phyloP scores from a whole-genome alignment of 2,888 invertebrate genomes.

The Elysia crispata region DNA sequence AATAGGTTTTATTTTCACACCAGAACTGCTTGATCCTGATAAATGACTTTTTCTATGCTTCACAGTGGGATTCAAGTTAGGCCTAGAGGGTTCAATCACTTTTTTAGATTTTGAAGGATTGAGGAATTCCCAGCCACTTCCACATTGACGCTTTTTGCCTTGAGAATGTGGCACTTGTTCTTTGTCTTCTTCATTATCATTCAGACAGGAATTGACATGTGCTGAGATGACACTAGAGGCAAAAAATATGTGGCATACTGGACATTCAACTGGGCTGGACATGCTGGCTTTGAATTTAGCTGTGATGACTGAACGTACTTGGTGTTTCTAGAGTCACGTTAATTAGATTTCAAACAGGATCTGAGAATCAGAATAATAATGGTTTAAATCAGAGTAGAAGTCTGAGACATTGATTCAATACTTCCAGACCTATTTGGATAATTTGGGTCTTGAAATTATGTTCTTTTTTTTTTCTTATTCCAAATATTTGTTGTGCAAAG shows the following conservation, averaged over 20 bases:
- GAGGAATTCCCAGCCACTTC: background rate
- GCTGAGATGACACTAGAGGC: constrained; percentile 51
- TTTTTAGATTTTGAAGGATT: constrained; percentile 1
- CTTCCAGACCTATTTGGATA: too few species aligned
- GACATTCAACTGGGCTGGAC: constrained; percentile 54
- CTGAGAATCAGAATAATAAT: too few species aligned
- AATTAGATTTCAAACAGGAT: too few species aligned
- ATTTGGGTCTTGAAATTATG: too few species aligned
- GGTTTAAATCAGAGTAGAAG: too few species aligned
- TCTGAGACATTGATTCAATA: too few species aligned
- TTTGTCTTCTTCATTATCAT: constrained; percentile 18
- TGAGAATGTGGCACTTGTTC: background rate
- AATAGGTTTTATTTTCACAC: too few species aligned
- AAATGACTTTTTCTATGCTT: background rate
- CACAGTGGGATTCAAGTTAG: background rate
- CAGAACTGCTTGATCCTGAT: too few species aligned
- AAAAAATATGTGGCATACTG: constrained; percentile 60
- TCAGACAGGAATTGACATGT: constrained; percentile 60
- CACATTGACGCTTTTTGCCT: constrained; percentile 21
- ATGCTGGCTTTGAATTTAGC: background rate
- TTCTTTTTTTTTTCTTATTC: too few species aligned
- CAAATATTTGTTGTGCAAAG: too few species aligned
- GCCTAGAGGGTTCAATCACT: background rate
- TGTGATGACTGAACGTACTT: too few species aligned
- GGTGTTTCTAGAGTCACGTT: too few species aligned